phyloP scores from a whole-genome alignment of 2,888 invertebrate genomes.

The Latrodectus elegans region DNA sequence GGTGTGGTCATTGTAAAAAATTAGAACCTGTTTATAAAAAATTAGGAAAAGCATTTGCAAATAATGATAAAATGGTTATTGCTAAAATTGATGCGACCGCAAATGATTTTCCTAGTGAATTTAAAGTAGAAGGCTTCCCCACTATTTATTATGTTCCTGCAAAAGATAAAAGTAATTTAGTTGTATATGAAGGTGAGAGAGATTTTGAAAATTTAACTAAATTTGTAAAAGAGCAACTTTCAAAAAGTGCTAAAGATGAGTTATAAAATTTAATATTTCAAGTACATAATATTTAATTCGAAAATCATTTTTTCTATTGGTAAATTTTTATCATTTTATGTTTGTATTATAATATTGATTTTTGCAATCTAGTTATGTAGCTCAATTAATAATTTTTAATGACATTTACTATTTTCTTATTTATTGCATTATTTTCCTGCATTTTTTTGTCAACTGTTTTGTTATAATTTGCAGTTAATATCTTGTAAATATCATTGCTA shows the following conservation, averaged over 20 bases:
- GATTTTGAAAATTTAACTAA: constrained; percentile 48
- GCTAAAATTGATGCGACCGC: constrained; percentile 75
- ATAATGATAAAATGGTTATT: constrained; percentile 72
- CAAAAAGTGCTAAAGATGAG: constrained; percentile 52
- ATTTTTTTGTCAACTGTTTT: too few relatives aligned
- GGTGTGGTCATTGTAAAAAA: constrained; percentile 79
- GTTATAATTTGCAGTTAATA: too few relatives aligned
- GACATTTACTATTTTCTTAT: too few relatives aligned
- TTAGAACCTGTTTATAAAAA: constrained; percentile 77
- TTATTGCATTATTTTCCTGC: too few relatives aligned
- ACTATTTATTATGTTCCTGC: constrained; percentile 76
- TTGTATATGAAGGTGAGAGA: constrained; percentile 74
- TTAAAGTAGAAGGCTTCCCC: constrained; percentile 73
- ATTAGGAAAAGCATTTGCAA: constrained; percentile 74
- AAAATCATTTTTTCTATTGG: too few relatives aligned
- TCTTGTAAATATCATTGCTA: too few relatives aligned
- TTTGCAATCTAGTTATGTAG: too few relatives aligned
- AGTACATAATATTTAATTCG: not conserved
- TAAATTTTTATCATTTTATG: too few relatives aligned
- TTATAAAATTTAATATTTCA: constrained; percentile 23
- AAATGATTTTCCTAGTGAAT: constrained; percentile 74
- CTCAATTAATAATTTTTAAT: too few relatives aligned
- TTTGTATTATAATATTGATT: too few relatives aligned
- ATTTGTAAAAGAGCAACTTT: constrained; percentile 58
- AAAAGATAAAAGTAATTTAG: constrained; percentile 74